These are phyloP conservation scores for Gonocerus acuteangulatus DNA, from an alignment of 2,888 invertebrate species.

Conservation along the genomic window DNA sequence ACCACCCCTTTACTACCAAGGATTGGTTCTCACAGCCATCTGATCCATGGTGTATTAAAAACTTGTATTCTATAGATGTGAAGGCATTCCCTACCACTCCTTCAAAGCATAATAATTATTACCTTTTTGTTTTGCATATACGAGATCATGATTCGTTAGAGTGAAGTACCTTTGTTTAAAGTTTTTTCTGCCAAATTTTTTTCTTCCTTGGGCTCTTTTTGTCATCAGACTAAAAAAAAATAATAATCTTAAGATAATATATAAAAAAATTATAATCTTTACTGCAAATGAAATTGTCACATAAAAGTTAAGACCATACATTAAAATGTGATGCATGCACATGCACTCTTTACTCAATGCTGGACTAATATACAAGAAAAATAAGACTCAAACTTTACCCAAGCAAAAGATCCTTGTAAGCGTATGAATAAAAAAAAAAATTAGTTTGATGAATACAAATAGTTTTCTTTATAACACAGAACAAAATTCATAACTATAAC, in stretches of 20 bases:
- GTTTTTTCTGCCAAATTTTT: slow-evolving; percentile 66
- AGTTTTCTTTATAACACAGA: not conserved
- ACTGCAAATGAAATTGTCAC: not conserved
- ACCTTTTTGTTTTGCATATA: slow-evolving; percentile 60
- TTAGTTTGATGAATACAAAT: not conserved
- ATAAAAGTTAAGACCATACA: too few species aligned
- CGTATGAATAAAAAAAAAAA: not conserved
- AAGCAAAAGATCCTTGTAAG: slow-evolving; percentile 11
- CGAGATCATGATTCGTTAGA: slow-evolving; percentile 70
- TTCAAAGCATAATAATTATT: too few species aligned
- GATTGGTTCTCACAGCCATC: too few species aligned
- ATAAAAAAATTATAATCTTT: not conserved
- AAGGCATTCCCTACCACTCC: too few species aligned
- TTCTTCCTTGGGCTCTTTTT: slow-evolving; percentile 78
- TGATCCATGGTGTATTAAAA: too few species aligned
- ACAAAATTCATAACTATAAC: slow-evolving; percentile 40
- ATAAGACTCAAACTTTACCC: slow-evolving; percentile 11
- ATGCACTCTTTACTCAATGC: too few species aligned
- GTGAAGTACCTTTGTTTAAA: slow-evolving; percentile 82
- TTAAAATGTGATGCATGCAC: too few species aligned
- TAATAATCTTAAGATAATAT: not conserved
- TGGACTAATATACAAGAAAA: too few species aligned
- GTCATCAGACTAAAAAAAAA: slow-evolving; percentile 63
- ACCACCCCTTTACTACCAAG: too few species aligned
- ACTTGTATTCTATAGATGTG: too few species aligned